phyloP scores from a whole-genome alignment of 2,888 invertebrate species.

The Nezara viridula region DNA sequence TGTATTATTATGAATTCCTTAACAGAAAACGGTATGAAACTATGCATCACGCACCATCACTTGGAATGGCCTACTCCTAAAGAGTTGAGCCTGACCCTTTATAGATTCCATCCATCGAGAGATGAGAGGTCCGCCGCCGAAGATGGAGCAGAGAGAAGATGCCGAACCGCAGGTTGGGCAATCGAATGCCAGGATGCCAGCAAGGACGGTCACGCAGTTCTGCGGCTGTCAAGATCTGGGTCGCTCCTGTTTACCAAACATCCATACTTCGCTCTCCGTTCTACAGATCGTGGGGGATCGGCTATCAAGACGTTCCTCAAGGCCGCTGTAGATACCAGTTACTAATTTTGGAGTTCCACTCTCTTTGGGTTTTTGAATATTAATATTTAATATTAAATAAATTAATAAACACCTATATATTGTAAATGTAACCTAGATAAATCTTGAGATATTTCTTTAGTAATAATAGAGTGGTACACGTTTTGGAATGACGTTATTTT shows the following conservation, averaged over 20 bases:
- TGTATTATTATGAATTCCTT: too few species aligned
- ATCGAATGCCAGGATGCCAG: neutral
- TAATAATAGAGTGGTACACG: neutral
- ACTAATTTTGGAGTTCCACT: neutral
- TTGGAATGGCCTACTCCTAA: neutral
- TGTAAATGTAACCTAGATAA: too few species aligned
- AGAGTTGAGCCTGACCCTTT: neutral
- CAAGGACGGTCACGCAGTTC: constrained; percentile 39
- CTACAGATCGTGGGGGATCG: neutral
- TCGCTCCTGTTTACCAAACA: constrained; percentile 34
- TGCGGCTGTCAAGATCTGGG: constrained; percentile 36
- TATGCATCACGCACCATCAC: too few species aligned
- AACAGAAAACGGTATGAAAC: neutral
- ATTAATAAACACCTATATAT: neutral
- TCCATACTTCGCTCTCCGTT: neutral
- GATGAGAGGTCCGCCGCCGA: neutral
- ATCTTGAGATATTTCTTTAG: neutral
- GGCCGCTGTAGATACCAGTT: neutral
- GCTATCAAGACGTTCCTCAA: neutral
- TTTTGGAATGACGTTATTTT: too few species aligned
- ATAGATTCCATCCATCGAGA: neutral
- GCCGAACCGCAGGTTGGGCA: neutral
- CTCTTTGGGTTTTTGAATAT: neutral
- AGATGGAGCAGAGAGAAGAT: neutral
- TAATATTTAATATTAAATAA: too few species aligned